A percentile compares a stretch with the other conserved stretches of the same genome.
Evolutionary conservation across 1,140 invertebrate species (phyloP).

Genomic region (Ceratitis capitata): DNA sequence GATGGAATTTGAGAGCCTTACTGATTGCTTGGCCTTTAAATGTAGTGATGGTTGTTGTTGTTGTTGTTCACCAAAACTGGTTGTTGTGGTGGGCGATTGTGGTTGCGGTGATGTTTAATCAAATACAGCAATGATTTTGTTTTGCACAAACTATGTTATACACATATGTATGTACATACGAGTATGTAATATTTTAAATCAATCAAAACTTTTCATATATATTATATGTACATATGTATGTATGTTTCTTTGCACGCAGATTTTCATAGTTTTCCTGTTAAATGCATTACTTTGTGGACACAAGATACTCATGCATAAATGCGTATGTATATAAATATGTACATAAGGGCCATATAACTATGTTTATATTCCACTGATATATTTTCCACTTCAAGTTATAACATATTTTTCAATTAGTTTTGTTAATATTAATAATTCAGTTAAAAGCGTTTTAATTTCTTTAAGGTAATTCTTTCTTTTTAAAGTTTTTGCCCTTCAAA

Average conservation of each 20-base stretch:
- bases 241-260: background rate
- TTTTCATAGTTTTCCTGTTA: too few species aligned
- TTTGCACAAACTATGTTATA: background rate
- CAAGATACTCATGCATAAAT: too few species aligned
- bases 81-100: background rate
- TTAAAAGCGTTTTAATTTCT: background rate
- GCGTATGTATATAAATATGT: too few species aligned
- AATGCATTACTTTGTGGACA: too few species aligned
- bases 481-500: background rate
- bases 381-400: too few species aligned
- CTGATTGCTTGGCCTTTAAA: slow-evolving; percentile 3
- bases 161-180: too few species aligned
- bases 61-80: too few species aligned
- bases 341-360: too few species aligned
- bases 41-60: too few species aligned
- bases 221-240: background rate
- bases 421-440: background rate
- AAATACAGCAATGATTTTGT: slow-evolving; percentile 3
- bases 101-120: background rate
- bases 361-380: too few species aligned
- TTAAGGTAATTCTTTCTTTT: background rate
- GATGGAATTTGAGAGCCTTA: background rate
- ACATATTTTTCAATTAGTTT: background rate
- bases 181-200: background rate
- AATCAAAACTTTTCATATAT: background rate